Evolutionary conservation across 1,140 invertebrate genomes (phyloP).

Genomic region (Chlorops oryzae): DNA sequence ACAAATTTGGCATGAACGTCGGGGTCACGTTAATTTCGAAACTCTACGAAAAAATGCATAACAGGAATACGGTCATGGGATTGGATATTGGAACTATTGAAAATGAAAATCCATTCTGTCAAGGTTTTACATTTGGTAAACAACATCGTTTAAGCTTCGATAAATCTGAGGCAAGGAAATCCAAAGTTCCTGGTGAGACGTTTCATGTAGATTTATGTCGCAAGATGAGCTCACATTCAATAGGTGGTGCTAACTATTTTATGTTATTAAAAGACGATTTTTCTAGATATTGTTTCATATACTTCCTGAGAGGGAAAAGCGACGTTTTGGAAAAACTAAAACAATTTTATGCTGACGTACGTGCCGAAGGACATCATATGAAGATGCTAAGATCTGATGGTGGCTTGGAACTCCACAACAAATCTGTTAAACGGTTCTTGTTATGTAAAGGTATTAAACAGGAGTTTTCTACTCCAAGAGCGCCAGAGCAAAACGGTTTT

Average conservation of each 20-base stretch:
- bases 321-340: slow-evolving; percentile 20
- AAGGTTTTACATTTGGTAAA: too few relatives aligned
- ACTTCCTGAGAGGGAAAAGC: slow-evolving; percentile 17
- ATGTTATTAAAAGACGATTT: slow-evolving; percentile 10
- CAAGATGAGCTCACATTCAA: slow-evolving; percentile 7
- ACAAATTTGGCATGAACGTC: slow-evolving; percentile 23
- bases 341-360: slow-evolving; percentile 4
- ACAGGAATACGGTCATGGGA: slow-evolving; percentile 13
- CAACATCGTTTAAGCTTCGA: slow-evolving; percentile 8
- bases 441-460: slow-evolving; percentile 13
- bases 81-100: not conserved
- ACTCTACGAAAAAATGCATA: slow-evolving; percentile 18
- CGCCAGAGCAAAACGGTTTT: too few relatives aligned
- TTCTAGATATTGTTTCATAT: slow-evolving; percentile 9
- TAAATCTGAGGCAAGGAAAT: not conserved
- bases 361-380: slow-evolving; percentile 9
- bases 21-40: slow-evolving; percentile 24
- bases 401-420: slow-evolving; percentile 20
- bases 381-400: slow-evolving; percentile 25
- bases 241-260: slow-evolving; percentile 5
- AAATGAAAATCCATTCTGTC: slow-evolving; percentile 21
- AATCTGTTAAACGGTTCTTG: slow-evolving; percentile 18
- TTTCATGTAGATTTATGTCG: slow-evolving; percentile 31
- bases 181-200: slow-evolving; percentile 16
- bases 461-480: slow-evolving; percentile 26